Base-by-base conservation (phyloP, 2,888 invertebrate genomes). In the Leptopilina syphax region DNA sequence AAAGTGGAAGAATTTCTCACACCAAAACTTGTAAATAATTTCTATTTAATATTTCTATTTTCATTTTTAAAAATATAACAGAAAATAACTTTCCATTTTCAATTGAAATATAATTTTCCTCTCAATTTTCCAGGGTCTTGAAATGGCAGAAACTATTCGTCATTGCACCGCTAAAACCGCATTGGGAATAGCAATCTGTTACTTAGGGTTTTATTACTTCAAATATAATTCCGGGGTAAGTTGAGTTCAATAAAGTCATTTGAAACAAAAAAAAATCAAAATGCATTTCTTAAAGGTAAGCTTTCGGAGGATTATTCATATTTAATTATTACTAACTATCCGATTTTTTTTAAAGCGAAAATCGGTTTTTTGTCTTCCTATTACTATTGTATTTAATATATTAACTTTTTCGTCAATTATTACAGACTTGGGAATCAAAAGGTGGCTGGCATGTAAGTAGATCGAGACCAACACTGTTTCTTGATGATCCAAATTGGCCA, bases 191-290 rank as follows among this genome's bases (percentile, higher is more conserved):
- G 82, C 93, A 60, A 92, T 92, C 12, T 85, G 94, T n/a, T 94
- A 95, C 83, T 90, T 90, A 41, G 86, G 89, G 0, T 94, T 94
- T 80, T 98, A 98, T 90, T 96, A 97, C 88, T 95, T 96, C 84
- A 97, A 97, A 93, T 97, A 97, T 90, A 95, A 96, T 91, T 92
- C 92, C 85, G 95, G 96, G 92, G 96, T 96, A 92, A 94, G 95
- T 94, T 60, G 65, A 50, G 27, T n/a, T 34, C 8, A 9, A 63
- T 54, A 27, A 50, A 76, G 2, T 34, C 10, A 9, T 76, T 5
- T 76, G 27, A 66, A 10, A 34, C 3, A 34, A 34, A 34, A 34
- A 3, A 1, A 34, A 34, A 34, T 34, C 34, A 34, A 34, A 34
- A 1, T 34, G 34, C 4, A 34, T 34, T 34, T 4, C 4, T 34